Percentiles rank a stretch among this genome's conserved stretches.
Evolutionary conservation across 2,113 vertebrate species (phyloP).

Genomic region (Solea solea): DNA sequence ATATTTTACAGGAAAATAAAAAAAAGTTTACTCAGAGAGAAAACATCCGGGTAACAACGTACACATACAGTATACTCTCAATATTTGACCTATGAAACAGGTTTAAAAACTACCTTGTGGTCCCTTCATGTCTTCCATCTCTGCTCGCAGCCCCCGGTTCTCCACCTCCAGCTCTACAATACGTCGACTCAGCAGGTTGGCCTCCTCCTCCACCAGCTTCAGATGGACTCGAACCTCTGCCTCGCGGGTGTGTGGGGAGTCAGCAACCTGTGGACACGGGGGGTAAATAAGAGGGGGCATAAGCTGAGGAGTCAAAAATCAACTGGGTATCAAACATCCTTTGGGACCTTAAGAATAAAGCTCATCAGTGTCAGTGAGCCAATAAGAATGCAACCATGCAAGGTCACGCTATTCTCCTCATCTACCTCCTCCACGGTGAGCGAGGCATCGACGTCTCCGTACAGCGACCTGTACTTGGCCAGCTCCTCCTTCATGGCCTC

Average conservation of each 20-base stretch:
- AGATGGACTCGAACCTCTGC: conserved; percentile 93
- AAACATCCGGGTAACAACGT: neutral
- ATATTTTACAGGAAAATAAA: neutral
- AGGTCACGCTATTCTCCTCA: too few relatives aligned
- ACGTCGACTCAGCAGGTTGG: conserved; percentile 94
- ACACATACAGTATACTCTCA: neutral
- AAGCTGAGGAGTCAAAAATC: too few relatives aligned
- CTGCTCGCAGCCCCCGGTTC: conserved; percentile 93
- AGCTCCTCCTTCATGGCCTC: conserved; percentile 96
- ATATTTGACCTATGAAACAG: neutral
- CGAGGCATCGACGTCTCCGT: conserved; percentile 91
- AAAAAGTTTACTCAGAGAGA: too few relatives aligned
- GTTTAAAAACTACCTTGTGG: conserved; percentile 54
- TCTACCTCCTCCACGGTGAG: conserved; percentile 88
- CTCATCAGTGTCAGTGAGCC: too few relatives aligned
- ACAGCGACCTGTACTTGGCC: conserved; percentile 91
- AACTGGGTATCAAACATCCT: too few relatives aligned
- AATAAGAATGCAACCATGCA: too few relatives aligned
- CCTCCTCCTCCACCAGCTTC: conserved; percentile 98
- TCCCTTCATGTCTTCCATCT: conserved; percentile 96
- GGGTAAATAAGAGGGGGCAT: neutral
- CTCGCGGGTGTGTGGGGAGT: conserved; percentile 93
- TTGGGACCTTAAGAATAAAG: too few relatives aligned
- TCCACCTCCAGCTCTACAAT: conserved; percentile 99
- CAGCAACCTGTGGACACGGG: conserved; percentile 78